Evolutionary conservation across 2,888 invertebrate genomes (phyloP).

Genomic region (Trissonchulus latispiculum): DNA sequence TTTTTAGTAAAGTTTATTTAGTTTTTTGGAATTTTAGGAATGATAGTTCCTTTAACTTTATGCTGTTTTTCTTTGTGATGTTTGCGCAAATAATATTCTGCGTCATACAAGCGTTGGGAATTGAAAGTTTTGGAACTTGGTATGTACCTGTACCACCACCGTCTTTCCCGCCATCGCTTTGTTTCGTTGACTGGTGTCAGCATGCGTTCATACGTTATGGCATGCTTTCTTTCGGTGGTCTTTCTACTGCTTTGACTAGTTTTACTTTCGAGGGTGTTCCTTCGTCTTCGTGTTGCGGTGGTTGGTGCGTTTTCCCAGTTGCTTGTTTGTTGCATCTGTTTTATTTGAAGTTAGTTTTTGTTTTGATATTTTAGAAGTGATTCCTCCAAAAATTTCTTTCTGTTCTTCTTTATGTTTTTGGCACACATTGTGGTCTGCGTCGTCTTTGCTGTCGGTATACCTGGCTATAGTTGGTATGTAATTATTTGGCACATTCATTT

Average conservation of each 20-base stretch:
- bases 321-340: not conserved
- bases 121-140: conserved; percentile 20
- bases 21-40: no score
- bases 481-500: not conserved
- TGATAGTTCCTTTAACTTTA: conserved; percentile 61
- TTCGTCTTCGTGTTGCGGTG: no score
- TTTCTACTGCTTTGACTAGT: no score
- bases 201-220: no score
- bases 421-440: conserved; percentile 60
- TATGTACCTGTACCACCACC: not conserved
- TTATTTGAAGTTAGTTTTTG: not conserved
- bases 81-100: conserved; percentile 13
- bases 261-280: no score
- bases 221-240: no score
- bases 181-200: no score
- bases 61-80: conserved; percentile 22
- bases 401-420: conserved; percentile 54
- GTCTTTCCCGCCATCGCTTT: no score
- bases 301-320: no score
- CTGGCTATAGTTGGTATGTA: conserved; percentile 12
- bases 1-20: no score
- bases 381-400: conserved; percentile 37
- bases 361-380: conserved; percentile 16
- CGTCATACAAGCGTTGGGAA: conserved; percentile 17
- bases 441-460: not conserved